A percentile compares a stretch with the other conserved stretches of the same genome.
Evolutionary conservation across 1,140 invertebrate species (phyloP).

Genomic region (Caenorhabditis brenneri): DNA sequence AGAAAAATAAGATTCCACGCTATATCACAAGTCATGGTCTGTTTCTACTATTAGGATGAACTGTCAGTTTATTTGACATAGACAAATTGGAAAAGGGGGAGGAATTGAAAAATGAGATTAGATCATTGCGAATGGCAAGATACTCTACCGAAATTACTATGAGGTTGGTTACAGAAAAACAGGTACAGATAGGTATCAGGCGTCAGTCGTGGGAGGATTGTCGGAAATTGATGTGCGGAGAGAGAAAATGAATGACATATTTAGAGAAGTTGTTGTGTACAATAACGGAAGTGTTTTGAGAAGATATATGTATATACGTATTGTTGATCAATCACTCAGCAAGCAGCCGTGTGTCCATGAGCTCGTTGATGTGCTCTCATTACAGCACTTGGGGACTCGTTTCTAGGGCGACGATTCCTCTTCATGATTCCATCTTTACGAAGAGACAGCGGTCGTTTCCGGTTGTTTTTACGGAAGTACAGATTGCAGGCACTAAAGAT

Average conservation of each 20-base stretch:
- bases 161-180: not conserved
- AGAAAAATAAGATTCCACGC: not conserved
- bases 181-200: constrained; percentile 11
- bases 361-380: not conserved
- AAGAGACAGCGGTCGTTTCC: constrained; percentile 52
- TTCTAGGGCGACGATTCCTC: constrained; percentile 57
- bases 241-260: not conserved
- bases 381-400: constrained; percentile 8
- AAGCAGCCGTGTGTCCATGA: constrained; percentile 17
- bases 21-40: constrained; percentile 22
- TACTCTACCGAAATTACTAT: constrained; percentile 1
- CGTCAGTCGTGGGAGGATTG: not conserved
- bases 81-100: not conserved
- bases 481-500: constrained; percentile 60
- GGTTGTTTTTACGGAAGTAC: constrained; percentile 59
- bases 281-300: not conserved
- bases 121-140: constrained; percentile 41
- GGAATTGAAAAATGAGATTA: not conserved
- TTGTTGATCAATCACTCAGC: not conserved
- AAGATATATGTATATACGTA: no score
- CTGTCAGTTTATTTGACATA: not conserved
- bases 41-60: not conserved
- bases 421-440: constrained; percentile 56
- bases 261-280: constrained; percentile 28
- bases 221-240: not conserved